Conservation (phyloP, 2,113 vertebrate genomes). For the Pungitius pungitius region DNA sequence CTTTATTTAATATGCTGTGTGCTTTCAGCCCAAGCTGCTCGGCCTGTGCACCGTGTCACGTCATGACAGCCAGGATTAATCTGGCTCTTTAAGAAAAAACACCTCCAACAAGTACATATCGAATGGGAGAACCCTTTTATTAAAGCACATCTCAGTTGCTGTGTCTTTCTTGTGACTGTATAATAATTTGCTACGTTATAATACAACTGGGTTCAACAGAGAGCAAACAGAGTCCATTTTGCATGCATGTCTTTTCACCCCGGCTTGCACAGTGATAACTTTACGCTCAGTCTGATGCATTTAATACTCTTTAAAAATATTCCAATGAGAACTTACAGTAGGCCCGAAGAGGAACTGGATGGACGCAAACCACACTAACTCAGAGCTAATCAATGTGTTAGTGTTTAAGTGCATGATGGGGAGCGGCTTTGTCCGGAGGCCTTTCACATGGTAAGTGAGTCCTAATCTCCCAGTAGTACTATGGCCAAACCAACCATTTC, state of each 20-base stretch:
- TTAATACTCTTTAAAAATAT: constrained; percentile 19
- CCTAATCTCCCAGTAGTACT: constrained; percentile 56
- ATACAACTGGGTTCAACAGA: background rate
- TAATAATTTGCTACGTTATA: background rate
- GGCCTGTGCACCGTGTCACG: constrained; percentile 55
- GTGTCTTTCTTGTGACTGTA: constrained; percentile 33
- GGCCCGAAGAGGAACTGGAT: constrained; percentile 24
- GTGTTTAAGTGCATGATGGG: constrained; percentile 56
- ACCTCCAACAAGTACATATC: constrained; percentile 9
- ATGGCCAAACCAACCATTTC: constrained; percentile 52
- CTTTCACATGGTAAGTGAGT: constrained; percentile 63
- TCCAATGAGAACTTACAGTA: constrained; percentile 42
- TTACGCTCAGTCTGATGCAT: background rate
- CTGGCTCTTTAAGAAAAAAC: constrained; percentile 56
- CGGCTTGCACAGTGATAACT: background rate
- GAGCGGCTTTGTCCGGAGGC: constrained; percentile 53
- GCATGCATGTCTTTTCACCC: constrained; percentile 5
- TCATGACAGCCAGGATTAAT: constrained; percentile 67
- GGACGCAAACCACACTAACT: constrained; percentile 22
- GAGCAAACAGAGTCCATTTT: background rate
- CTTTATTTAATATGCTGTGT: constrained; percentile 73
- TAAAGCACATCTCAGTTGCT: constrained; percentile 15
- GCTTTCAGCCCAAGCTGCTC: constrained; percentile 60
- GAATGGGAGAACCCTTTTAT: constrained; percentile 21
- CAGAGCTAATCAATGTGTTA: constrained; percentile 54